Conservation (phyloP, 2,888 invertebrate genomes). For the Drosophila trichaetosa region DNA sequence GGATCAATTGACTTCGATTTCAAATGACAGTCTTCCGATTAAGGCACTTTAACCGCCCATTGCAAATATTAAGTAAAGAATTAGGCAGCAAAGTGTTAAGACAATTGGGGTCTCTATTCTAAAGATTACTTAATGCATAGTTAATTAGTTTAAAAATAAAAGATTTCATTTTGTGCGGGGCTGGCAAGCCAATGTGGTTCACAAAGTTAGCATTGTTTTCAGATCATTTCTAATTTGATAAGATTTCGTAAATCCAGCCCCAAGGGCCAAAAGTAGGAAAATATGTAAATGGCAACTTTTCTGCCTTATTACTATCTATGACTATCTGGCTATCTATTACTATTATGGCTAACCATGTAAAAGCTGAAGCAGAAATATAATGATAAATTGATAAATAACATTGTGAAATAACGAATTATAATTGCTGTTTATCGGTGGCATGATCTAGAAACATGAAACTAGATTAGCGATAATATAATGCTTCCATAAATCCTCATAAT, state of each 20-base stretch:
- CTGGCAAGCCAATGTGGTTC: not conserved
- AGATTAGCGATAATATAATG: slow-evolving; percentile 19
- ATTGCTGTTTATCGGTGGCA: slow-evolving; percentile 53
- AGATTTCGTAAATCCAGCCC: not conserved
- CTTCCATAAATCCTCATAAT: slow-evolving; percentile 55
- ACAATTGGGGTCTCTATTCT: not conserved
- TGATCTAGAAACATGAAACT: slow-evolving; percentile 51
- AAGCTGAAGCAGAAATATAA: not conserved
- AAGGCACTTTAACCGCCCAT: not conserved
- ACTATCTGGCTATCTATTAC: not conserved
- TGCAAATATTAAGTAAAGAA: not conserved
- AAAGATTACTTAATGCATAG: not conserved
- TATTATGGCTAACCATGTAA: not conserved
- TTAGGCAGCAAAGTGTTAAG: not conserved
- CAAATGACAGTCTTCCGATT: not conserved
- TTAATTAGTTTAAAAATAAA: not conserved
- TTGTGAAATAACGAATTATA: slow-evolving; percentile 45
- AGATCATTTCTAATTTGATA: not conserved
- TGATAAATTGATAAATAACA: slow-evolving; percentile 43
- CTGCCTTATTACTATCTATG: not conserved
- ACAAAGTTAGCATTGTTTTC: not conserved
- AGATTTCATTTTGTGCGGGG: not conserved
- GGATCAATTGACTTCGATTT: slow-evolving; percentile 14
- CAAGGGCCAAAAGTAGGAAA: not conserved
- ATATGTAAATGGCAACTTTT: not conserved